Conservation (phyloP, 1,140 invertebrate species). For the Lepidurus couesii region DNA sequence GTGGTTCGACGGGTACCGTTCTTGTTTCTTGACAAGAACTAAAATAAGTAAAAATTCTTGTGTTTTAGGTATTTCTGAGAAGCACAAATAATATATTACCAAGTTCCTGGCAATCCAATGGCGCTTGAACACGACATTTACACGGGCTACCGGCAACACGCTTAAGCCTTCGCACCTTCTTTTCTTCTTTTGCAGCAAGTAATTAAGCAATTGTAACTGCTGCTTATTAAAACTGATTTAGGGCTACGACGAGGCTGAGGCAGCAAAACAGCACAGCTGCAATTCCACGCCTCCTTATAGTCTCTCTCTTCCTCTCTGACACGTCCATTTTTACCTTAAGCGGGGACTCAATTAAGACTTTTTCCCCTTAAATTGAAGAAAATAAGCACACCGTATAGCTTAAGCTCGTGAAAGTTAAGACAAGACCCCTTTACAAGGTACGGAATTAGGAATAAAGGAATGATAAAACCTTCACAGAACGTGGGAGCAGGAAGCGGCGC, state of each 20-base stretch:
- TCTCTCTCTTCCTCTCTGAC: not conserved
- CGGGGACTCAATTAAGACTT: not conserved
- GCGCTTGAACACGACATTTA: not conserved
- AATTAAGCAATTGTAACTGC: too few relatives aligned
- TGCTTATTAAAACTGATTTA: too few relatives aligned
- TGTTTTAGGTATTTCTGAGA: not conserved
- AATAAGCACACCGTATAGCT: not conserved
- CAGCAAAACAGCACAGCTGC: not conserved
- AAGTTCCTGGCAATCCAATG: not conserved
- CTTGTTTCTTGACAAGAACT: not conserved
- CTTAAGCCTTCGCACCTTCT: not conserved
- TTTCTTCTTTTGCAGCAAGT: not conserved
- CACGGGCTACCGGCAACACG: not conserved
- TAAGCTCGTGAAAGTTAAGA: not conserved
- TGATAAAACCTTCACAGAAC: not conserved
- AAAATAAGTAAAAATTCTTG: not conserved
- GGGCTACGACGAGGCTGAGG: not conserved
- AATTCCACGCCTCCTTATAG: not conserved
- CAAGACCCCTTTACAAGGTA: not conserved
- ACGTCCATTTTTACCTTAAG: not conserved
- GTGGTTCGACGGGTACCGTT: not conserved
- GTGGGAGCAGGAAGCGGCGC: not conserved
- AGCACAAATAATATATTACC: not conserved
- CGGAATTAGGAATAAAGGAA: not conserved
- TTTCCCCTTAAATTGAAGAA: not conserved